Evolutionary conservation across 2,113 vertebrate genomes (phyloP).

Genomic region (Pyxicephalus adspersus): DNA sequence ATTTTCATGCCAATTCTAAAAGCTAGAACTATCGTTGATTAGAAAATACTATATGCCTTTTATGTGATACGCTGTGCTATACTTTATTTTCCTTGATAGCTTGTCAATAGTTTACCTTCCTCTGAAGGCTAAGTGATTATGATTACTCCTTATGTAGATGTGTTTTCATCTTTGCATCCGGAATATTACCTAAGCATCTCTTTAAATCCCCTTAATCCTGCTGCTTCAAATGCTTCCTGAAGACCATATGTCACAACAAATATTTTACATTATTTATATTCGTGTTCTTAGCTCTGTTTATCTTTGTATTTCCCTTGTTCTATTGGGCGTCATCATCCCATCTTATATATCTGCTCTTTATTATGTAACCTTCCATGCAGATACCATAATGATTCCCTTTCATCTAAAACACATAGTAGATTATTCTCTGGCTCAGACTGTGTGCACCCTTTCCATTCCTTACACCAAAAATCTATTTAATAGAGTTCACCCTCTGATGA

Average conservation of each 20-base stretch:
- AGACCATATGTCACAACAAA: not conserved
- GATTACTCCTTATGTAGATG: slow-evolving; percentile 18
- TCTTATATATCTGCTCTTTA: not conserved
- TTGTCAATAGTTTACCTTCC: slow-evolving; percentile 5
- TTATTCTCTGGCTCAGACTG: not conserved
- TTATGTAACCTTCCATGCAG: slow-evolving; percentile 6
- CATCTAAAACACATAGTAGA: not conserved
- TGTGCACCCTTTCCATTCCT: not conserved
- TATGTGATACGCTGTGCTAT: no score
- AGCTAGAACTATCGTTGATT: no score
- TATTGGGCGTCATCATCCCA: not conserved
- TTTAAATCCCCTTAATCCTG: slow-evolving; percentile 16
- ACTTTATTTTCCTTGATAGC: not conserved
- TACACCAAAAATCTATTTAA: no score
- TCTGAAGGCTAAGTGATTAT: no score
- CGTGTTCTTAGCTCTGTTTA: not conserved
- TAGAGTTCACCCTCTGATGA: no score
- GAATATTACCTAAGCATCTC: not conserved
- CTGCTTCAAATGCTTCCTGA: slow-evolving; percentile 1
- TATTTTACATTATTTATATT: slow-evolving; percentile 7
- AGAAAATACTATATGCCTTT: no score
- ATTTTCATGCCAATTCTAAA: no score
- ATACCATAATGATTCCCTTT: not conserved
- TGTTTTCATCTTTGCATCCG: slow-evolving; percentile 8
- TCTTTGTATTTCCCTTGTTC: not conserved